Conservation (phyloP, 1,140 invertebrate species). For the Papilio glaucus region DNA sequence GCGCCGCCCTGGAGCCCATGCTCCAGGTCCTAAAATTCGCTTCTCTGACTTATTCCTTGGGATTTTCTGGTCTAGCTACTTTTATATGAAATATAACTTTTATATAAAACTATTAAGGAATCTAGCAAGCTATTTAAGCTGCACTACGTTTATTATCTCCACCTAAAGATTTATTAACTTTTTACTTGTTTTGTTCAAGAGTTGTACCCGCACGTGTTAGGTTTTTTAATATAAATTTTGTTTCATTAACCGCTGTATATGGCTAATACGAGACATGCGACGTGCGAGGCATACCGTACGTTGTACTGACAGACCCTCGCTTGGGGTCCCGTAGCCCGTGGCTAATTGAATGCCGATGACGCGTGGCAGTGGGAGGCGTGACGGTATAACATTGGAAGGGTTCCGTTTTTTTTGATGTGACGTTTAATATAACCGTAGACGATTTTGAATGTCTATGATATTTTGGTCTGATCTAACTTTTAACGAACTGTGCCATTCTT, state of each 20-base stretch:
- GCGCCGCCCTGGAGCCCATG: no score
- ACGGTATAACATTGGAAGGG: background rate
- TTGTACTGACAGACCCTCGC: background rate
- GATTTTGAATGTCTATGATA: no score
- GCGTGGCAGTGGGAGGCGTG: background rate
- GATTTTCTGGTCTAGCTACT: no score
- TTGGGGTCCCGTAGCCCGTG: background rate
- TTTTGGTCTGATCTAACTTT: no score
- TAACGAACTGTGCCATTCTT: no score
- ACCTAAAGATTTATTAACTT: no score
- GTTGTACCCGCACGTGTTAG: background rate
- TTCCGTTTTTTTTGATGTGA: background rate
- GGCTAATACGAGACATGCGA: background rate
- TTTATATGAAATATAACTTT: no score
- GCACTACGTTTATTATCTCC: no score
- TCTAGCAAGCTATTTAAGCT: no score
- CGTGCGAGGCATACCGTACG: background rate
- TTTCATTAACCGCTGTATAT: background rate
- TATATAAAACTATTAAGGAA: no score
- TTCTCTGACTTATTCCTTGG: no score
- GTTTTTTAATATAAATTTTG: background rate
- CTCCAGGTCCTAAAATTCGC: no score
- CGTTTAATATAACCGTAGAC: background rate
- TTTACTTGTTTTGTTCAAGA: background rate
- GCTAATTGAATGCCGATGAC: constrained; percentile 20